A percentile compares a stretch with the other conserved stretches of the same genome.
Conservation (phyloP, 2,888 invertebrate genomes). For the Embidobia sp. region DNA sequence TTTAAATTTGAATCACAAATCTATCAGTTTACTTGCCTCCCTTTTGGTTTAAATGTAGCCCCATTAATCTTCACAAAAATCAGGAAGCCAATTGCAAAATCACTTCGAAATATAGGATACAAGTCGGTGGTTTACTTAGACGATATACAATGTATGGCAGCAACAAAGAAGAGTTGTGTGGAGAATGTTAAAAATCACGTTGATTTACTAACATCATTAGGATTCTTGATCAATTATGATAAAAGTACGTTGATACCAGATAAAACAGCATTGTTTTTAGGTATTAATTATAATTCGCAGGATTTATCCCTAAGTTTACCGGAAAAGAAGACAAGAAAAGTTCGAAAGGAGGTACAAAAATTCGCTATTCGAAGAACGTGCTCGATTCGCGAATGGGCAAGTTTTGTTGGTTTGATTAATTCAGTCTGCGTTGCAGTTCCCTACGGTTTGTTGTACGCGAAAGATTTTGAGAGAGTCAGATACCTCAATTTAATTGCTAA, state of each 20-base stretch:
- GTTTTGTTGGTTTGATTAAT: neutral
- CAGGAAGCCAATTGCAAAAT: slow-evolving; percentile 46
- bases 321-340: neutral
- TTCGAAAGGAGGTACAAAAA: neutral
- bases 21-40: slow-evolving; percentile 34
- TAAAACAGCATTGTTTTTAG: neutral
- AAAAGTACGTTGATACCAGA: neutral
- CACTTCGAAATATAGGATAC: neutral
- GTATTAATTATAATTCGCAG: neutral
- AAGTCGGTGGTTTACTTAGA: slow-evolving; percentile 9
- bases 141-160: neutral
- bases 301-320: neutral
- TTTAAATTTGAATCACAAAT: slow-evolving; percentile 23
- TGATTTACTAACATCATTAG: slow-evolving; percentile 1
- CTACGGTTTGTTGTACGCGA: neutral
- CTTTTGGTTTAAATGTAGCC: slow-evolving; percentile 32
- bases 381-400: neutral
- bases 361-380: neutral
- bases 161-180: neutral
- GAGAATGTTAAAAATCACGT: too few relatives aligned
- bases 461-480: neutral
- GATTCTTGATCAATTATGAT: neutral
- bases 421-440: neutral
- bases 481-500: neutral
- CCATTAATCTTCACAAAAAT: slow-evolving; percentile 14